Evolutionary conservation across 2,888 invertebrate species (phyloP).

Genomic region (Drosophila peninsularis): DNA sequence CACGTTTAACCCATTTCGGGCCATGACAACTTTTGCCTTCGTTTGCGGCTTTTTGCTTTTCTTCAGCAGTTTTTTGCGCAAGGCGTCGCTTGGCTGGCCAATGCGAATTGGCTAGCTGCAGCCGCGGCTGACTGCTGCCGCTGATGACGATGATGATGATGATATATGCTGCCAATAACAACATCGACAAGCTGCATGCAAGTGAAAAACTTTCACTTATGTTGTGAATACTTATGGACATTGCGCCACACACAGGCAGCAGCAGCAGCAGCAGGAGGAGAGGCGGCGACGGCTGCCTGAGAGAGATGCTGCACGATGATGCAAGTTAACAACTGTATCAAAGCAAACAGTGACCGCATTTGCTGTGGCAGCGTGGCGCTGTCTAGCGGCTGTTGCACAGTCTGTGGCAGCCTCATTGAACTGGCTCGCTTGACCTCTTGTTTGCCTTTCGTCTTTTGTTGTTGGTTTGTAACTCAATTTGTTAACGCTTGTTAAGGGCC

Average conservation of each 20-base stretch:
- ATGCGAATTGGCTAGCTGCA: conserved; percentile 49
- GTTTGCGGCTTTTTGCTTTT: conserved; percentile 54
- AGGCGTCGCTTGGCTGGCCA: conserved; percentile 56
- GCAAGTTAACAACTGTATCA: conserved; percentile 52
- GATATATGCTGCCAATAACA: conserved; percentile 62
- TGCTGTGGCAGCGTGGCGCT: conserved; percentile 50
- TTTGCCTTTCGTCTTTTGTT: conserved; percentile 35
- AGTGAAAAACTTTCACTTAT: conserved; percentile 81
- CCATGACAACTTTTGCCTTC: conserved; percentile 77
- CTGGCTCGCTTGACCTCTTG: conserved; percentile 54
- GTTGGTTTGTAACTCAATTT: conserved; percentile 42
- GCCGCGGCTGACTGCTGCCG: conserved; percentile 40
- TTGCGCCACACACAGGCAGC: conserved; percentile 62
- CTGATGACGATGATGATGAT: conserved; percentile 49
- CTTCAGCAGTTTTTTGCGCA: conserved; percentile 41
- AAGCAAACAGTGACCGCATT: conserved; percentile 42
- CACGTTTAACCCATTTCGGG: conserved; percentile 79
- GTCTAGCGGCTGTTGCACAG: conserved; percentile 26
- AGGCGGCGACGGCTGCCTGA: not conserved
- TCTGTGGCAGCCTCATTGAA: conserved; percentile 23
- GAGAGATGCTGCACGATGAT: conserved; percentile 46
- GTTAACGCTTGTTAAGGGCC: conserved; percentile 49
- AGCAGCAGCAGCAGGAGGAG: conserved; percentile 6
- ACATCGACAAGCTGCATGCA: conserved; percentile 49
- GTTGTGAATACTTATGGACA: conserved; percentile 36